phyloP scores from a whole-genome alignment of 2,888 invertebrate genomes.

The Apamea crenata region DNA sequence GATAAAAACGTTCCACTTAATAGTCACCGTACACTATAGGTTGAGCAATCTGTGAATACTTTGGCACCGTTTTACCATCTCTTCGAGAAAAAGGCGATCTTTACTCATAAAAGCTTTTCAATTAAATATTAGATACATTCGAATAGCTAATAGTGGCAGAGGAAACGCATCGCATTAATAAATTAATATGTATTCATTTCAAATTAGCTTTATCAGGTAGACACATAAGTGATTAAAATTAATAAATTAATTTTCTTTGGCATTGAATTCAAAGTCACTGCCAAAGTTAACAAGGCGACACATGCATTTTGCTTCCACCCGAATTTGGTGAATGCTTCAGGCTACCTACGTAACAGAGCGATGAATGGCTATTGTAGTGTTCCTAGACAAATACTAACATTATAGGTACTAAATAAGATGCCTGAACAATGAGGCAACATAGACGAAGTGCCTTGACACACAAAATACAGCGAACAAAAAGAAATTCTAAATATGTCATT shows the following conservation, averaged over 20 bases:
- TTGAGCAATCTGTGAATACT: constrained; percentile 40
- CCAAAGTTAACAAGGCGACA: constrained; percentile 52
- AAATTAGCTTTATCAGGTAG: background rate
- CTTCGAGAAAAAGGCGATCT: background rate
- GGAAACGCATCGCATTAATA: background rate
- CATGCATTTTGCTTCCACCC: constrained; percentile 35
- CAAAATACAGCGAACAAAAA: constrained; percentile 51
- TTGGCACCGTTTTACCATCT: background rate
- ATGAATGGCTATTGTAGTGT: constrained; percentile 60
- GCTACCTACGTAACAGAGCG: constrained; percentile 37
- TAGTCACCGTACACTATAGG: constrained; percentile 24
- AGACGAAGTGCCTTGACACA: constrained; percentile 62
- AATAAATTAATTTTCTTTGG: constrained; percentile 35
- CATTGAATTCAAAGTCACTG: constrained; percentile 59
- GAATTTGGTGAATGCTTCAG: constrained; percentile 46
- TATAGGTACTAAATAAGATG: constrained; percentile 53
- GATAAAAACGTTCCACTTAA: constrained; percentile 53
- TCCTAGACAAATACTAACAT: constrained; percentile 41
- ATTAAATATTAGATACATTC: background rate
- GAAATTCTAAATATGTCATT: constrained; percentile 52
- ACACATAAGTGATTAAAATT: background rate
- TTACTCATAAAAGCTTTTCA: background rate
- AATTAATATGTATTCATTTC: constrained; percentile 9
- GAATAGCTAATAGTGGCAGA: background rate
- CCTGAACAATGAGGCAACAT: constrained; percentile 47